These are phyloP conservation scores for Taxidea taxus DNA, from an alignment of 2,113 vertebrate species.

Conservation along the genomic window DNA sequence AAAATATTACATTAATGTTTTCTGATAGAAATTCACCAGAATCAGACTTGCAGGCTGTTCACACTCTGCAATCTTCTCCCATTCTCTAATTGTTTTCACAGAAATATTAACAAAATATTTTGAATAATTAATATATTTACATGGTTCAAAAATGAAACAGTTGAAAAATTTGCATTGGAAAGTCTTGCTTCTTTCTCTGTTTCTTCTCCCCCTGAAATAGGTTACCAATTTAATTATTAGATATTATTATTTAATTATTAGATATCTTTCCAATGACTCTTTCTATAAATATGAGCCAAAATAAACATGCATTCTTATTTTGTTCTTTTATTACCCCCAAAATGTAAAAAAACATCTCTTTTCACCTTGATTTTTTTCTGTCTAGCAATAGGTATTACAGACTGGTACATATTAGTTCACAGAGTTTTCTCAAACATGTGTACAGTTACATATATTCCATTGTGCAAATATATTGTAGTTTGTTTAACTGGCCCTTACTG, in stretches of 20 bases:
- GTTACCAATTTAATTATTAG: neutral
- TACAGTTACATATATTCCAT: neutral
- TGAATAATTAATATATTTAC: neutral
- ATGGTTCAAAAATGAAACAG: neutral
- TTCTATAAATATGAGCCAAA: neutral
- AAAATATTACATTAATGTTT: neutral
- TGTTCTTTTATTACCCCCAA: neutral
- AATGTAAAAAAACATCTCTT: neutral
- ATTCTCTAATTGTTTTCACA: constrained; percentile 12
- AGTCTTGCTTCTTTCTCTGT: neutral
- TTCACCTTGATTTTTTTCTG: neutral
- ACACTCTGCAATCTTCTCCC: neutral
- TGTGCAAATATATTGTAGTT: neutral
- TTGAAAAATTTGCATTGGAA: neutral
- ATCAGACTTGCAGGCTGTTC: neutral
- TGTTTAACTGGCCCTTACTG: neutral
- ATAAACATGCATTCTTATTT: neutral
- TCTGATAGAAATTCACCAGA: neutral
- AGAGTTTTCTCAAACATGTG: neutral
- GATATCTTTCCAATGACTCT: neutral
- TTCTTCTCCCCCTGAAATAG: neutral
- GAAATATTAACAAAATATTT: constrained; percentile 5
- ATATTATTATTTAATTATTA: neutral
- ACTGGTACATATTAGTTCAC: too few relatives aligned
- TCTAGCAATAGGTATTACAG: neutral